Base-by-base conservation (phyloP, 2,113 vertebrate species). In the Pontoporia blainvillei region DNA sequence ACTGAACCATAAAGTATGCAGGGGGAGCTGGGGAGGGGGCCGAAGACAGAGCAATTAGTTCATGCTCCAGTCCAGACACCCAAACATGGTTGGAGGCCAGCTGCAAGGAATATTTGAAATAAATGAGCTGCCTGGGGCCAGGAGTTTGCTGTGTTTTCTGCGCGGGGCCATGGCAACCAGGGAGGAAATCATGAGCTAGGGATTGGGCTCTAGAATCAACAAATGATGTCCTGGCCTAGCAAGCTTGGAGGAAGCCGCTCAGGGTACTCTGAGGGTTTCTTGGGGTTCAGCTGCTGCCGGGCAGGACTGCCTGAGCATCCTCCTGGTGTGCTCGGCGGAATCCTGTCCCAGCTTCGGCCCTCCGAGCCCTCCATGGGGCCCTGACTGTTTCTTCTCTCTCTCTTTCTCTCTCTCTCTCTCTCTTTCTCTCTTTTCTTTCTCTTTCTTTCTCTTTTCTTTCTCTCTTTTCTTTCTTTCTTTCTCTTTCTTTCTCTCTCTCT, bases 51-150 rank as follows among this genome's bases (percentile, higher is more conserved):
- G 98, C 97, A 98, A 98, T 98, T 98, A 98, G 98, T 98, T 98
- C 98, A 97, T 97, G 97, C 98, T 98, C 67, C 1, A 95, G 97
- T 97, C 98, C 98, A 99, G 99, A 99, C 99, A 99, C 99, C 99
- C 99, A 99, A 99, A 99, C 99, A 98, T 98, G 96, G 97, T 98
- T 46, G 96, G 61, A 97, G 98, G 98, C 98, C 98, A 98, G 98
- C 98, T 98, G 98, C 98, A 98, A 98, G 98, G 98, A 98, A 98
- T 99, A 98, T 98, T 98, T 98, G 98, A 99, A 99, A 98, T 98
- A 98, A 98, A 98, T 98, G 98, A 98, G 95, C 98, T 98, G 98
- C 97, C 94, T 78, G 75, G 98, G 98, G 97, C 98, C 98, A 98
- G 98, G 97, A 90, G 96, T 92, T 97, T 97, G 39, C 97, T 97